Conservation (phyloP, 1,140 invertebrate species). For the Aricia agestis region DNA sequence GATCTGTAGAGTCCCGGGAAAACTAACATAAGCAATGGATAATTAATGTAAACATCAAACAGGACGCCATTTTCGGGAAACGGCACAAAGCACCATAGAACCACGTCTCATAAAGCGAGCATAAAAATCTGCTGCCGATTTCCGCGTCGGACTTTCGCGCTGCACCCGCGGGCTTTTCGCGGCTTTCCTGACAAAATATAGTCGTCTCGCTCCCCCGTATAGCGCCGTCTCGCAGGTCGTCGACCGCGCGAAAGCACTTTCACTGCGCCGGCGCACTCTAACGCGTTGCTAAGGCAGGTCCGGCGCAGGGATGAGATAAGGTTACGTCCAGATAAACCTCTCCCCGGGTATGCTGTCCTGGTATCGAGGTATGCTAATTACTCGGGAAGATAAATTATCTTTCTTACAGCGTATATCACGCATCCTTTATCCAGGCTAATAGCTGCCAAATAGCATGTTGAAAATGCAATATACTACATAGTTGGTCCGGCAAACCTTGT, state of each 20-base stretch:
- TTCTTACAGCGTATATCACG: background rate
- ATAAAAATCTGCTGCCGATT: conserved; percentile 61
- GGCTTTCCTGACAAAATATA: conserved; percentile 54
- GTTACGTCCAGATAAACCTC: conserved; percentile 6
- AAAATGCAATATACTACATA: too few species aligned
- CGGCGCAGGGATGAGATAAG: conserved; percentile 8
- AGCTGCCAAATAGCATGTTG: too few species aligned
- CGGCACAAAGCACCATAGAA: conserved; percentile 33
- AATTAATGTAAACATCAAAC: conserved; percentile 18
- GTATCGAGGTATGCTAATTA: conserved; percentile 1
- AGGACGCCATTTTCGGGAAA: conserved; percentile 33
- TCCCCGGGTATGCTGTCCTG: background rate
- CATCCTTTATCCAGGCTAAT: too few species aligned
- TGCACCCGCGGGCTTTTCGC: conserved; percentile 45
- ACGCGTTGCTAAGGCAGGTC: conserved; percentile 32
- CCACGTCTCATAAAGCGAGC: conserved; percentile 46
- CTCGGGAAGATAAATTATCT: background rate
- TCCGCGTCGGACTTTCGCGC: conserved; percentile 66
- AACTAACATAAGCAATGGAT: background rate
- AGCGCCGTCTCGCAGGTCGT: conserved; percentile 49
- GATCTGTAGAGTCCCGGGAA: background rate
- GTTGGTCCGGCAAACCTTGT: too few species aligned
- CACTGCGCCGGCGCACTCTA: conserved; percentile 62
- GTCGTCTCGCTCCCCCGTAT: conserved; percentile 44
- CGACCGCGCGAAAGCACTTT: conserved; percentile 74